Percentiles rank a stretch among this genome's conserved stretches.
Evolutionary conservation across 2,797 vertebrate species (phyloP).

Genomic region (Megaceryle alcyon): DNA sequence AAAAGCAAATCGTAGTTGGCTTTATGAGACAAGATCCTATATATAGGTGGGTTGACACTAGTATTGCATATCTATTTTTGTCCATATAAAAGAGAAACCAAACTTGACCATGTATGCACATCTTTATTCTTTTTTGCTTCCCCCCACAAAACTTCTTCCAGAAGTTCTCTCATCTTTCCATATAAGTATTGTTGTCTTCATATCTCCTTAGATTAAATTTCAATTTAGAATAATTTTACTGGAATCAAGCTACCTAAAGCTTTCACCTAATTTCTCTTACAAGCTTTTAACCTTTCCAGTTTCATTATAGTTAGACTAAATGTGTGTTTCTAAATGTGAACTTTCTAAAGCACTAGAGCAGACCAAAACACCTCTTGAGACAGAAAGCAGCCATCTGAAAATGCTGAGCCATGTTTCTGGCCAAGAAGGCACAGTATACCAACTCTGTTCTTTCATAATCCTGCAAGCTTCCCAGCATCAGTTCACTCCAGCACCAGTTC

Average conservation of each 20-base stretch:
- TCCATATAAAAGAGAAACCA: background rate
- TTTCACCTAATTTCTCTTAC: background rate
- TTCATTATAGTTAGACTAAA: background rate
- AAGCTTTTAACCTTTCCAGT: background rate
- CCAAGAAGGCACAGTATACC: background rate
- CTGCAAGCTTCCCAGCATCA: constrained; percentile 18
- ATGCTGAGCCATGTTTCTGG: background rate
- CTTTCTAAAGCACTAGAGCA: background rate
- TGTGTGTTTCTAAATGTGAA: background rate
- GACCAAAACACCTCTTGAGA: background rate
- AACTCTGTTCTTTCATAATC: background rate
- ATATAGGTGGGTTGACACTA: background rate
- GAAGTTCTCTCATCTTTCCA: background rate
- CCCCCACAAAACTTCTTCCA: background rate
- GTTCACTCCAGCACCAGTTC: constrained; percentile 15
- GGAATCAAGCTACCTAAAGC: background rate
- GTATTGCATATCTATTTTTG: background rate
- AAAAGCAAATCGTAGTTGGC: background rate
- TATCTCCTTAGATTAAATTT: background rate
- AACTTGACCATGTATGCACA: background rate
- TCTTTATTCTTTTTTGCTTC: background rate
- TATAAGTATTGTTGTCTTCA: background rate
- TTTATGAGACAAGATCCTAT: background rate
- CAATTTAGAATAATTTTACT: background rate
- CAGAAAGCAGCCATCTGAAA: background rate